Conservation (phyloP, 2,797 vertebrate species). For the Orientallactaga sibirica region DNA sequence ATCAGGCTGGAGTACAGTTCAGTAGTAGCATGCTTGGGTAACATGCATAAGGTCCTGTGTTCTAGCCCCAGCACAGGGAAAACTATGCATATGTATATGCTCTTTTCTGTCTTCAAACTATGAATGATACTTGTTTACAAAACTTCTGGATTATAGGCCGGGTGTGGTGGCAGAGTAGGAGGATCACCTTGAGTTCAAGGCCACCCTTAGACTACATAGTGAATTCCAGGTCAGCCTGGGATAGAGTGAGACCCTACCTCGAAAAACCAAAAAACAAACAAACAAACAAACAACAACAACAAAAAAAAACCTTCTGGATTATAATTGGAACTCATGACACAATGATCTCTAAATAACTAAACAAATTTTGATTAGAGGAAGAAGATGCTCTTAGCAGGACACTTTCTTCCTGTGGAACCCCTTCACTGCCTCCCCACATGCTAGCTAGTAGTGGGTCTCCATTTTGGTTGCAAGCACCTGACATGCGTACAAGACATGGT, state of each 20-base stretch:
- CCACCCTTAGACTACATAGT: too few species aligned
- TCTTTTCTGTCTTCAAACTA: constrained; percentile 95
- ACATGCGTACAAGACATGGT: background rate
- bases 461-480: background rate
- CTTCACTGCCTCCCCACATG: too few species aligned
- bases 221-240: too few species aligned
- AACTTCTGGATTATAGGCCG: constrained; percentile 89
- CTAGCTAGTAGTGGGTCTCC: background rate
- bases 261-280: too few species aligned
- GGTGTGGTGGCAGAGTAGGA: too few species aligned
- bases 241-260: too few species aligned
- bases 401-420: background rate
- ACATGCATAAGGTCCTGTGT: background rate
- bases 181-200: too few species aligned
- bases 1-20: background rate
- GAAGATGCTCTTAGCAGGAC: background rate
- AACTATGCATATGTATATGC: constrained; percentile 90
- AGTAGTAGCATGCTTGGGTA: background rate
- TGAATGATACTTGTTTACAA: constrained; percentile 96
- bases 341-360: background rate
- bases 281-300: too few species aligned
- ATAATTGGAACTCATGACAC: constrained; percentile 89
- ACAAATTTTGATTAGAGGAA: too few species aligned
- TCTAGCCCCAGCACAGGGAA: background rate
- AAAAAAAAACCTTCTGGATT: constrained; percentile 91